phyloP scores from a whole-genome alignment of 1,140 invertebrate genomes.

The Bathynomus jamesi region DNA sequence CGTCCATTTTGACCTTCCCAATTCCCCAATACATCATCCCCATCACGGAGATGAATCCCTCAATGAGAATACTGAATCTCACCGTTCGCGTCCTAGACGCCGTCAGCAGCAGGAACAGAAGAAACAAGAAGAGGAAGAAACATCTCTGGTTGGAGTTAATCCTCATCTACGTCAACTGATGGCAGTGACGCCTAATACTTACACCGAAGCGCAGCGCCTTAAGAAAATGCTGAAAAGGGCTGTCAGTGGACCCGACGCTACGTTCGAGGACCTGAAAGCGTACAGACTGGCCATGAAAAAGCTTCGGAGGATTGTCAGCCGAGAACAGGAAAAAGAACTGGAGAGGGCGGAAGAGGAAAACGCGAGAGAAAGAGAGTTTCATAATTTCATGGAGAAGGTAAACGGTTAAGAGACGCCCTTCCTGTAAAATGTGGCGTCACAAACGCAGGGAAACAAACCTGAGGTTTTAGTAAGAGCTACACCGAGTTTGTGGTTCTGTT shows the following conservation, averaged over 20 bases:
- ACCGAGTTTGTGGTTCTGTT: background rate
- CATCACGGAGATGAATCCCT: background rate
- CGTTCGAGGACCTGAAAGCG: constrained; percentile 33
- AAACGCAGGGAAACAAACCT: background rate
- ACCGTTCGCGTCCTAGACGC: background rate
- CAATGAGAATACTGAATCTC: background rate
- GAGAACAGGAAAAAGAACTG: constrained; percentile 34
- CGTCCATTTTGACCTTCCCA: background rate
- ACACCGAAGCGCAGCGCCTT: constrained; percentile 25
- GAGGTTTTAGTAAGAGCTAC: background rate
- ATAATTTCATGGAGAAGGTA: constrained; percentile 31
- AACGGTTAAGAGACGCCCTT: no score
- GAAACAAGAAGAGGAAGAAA: background rate
- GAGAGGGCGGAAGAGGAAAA: constrained; percentile 18
- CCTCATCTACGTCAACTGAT: background rate
- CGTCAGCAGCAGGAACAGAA: background rate
- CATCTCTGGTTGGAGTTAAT: background rate
- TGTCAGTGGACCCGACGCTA: constrained; percentile 31
- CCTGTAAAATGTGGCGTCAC: no score
- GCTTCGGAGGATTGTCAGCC: constrained; percentile 19
- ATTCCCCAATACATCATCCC: background rate
- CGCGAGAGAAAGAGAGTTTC: constrained; percentile 18
- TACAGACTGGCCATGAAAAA: constrained; percentile 32
- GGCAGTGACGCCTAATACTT: background rate
- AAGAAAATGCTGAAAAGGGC: constrained; percentile 34